These are phyloP conservation scores for Uria lomvia DNA, from an alignment of 2,113 vertebrate species.

Conservation along the genomic window DNA sequence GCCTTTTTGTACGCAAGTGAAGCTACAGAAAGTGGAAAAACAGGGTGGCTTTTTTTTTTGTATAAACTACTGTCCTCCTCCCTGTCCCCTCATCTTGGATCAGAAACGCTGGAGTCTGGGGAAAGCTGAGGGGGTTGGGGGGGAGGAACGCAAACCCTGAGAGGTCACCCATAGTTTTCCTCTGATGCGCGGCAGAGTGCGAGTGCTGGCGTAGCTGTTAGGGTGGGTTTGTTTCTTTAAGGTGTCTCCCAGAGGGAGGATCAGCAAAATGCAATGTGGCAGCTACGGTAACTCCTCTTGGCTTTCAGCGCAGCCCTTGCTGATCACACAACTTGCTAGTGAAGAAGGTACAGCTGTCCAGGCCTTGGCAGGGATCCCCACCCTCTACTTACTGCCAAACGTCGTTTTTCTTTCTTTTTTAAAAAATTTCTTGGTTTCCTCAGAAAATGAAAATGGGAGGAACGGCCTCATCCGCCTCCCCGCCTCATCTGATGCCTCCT, in stretches of 20 bases:
- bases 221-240: slow-evolving; percentile 60
- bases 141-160: background rate
- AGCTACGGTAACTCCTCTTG: slow-evolving; percentile 62
- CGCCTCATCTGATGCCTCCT: background rate
- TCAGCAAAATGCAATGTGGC: slow-evolving; percentile 52
- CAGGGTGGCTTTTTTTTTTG: background rate
- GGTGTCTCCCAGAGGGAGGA: slow-evolving; percentile 54
- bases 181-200: background rate
- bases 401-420: background rate
- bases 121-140: background rate
- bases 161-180: background rate
- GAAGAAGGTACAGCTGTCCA: slow-evolving; percentile 69
- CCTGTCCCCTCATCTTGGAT: background rate
- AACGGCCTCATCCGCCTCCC: background rate
- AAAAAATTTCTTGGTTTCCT: background rate
- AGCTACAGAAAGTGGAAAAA: background rate
- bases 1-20: background rate
- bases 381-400: background rate
- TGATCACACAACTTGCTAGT: slow-evolving; percentile 47
- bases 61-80: background rate
- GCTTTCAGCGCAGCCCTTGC: background rate
- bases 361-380: slow-evolving; percentile 42
- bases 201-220: background rate
- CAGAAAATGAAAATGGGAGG: background rate
- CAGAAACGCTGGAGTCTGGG: background rate